phyloP scores from a whole-genome alignment of 2,113 vertebrate species.

The Megaleporinus macrocephalus region DNA sequence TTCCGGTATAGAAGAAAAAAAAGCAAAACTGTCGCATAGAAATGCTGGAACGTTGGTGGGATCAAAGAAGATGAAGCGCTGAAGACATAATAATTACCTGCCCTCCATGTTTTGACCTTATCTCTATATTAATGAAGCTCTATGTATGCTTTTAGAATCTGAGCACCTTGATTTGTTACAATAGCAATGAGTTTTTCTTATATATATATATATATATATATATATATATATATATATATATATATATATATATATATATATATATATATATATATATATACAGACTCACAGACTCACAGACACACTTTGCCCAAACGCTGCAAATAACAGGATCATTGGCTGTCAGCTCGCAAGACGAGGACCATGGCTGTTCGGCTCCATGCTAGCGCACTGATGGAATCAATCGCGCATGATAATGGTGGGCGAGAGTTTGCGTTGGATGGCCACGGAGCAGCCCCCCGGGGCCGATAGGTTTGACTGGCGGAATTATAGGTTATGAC shows the following conservation, averaged over 20 bases:
- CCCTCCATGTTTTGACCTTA: background rate
- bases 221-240: too few species aligned
- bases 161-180: background rate
- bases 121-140: background rate
- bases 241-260: too few species aligned
- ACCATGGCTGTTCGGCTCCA: constrained; percentile 27
- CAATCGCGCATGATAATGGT: constrained; percentile 57
- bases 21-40: too few species aligned
- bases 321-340: constrained; percentile 37
- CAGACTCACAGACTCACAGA: too few species aligned
- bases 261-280: too few species aligned
- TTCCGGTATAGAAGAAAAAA: too few species aligned
- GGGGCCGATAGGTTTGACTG: constrained; percentile 16
- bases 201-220: too few species aligned
- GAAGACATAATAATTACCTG: too few species aligned
- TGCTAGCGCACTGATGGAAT: constrained; percentile 50
- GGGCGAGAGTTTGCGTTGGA: constrained; percentile 33
- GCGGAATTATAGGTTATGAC: background rate
- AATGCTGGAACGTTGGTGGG: too few species aligned
- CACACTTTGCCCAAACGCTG: background rate
- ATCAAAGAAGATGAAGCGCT: too few species aligned
- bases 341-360: constrained; percentile 3
- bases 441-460: background rate
- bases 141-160: background rate
- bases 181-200: too few species aligned